phyloP scores from a whole-genome alignment of 2,888 invertebrate genomes.

The Acrocyrtus sp. region DNA sequence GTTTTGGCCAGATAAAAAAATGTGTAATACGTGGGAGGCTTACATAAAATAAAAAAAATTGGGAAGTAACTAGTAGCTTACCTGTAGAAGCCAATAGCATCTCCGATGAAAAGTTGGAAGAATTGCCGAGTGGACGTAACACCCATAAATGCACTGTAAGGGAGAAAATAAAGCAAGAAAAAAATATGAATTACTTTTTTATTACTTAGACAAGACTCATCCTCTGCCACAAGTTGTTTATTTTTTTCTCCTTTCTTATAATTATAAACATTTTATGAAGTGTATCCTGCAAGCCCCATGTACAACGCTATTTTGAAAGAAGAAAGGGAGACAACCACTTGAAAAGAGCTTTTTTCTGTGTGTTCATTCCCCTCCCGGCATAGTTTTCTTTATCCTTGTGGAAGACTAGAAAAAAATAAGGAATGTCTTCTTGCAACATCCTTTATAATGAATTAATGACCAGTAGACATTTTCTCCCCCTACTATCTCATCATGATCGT shows the following conservation, averaged over 20 bases:
- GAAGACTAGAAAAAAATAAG: background rate
- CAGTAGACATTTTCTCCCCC: too few species aligned
- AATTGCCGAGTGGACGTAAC: constrained; percentile 99
- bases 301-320: too few species aligned
- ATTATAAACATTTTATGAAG: too few species aligned
- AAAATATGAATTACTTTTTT: constrained; percentile 36
- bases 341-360: too few species aligned
- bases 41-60: too few species aligned
- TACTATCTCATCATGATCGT: constrained; percentile 35
- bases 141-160: constrained; percentile 92
- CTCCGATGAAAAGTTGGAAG: constrained; percentile 97
- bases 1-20: too few species aligned
- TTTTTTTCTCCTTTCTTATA: background rate
- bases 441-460: constrained; percentile 47
- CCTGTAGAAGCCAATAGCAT: constrained; percentile 98
- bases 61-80: too few species aligned
- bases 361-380: too few species aligned
- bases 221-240: background rate
- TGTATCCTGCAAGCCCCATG: too few species aligned
- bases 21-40: too few species aligned
- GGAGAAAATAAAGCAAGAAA: constrained; percentile 27
- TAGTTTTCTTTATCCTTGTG: too few species aligned
- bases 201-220: constrained; percentile 18
- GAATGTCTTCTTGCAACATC: background rate
- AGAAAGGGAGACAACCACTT: too few species aligned